Conservation (phyloP, 2,797 vertebrate species). For the Scleropages formosus region DNA sequence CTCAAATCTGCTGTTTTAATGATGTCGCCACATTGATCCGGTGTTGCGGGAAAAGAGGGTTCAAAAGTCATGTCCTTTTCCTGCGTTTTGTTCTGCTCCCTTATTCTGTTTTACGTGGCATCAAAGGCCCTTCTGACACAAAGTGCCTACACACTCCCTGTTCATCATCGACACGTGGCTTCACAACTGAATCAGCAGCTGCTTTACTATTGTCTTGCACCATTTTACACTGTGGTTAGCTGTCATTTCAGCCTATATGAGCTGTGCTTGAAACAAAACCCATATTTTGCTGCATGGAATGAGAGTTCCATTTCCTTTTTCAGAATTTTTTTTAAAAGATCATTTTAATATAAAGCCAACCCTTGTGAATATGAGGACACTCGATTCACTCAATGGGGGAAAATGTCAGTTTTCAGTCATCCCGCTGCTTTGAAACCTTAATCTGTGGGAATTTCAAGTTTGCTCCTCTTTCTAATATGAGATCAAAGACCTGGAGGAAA, state of each 20-base stretch:
- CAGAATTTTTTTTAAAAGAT: constrained; percentile 64
- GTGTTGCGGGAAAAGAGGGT: too few relatives aligned
- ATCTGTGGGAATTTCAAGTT: constrained; percentile 70
- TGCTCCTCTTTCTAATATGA: constrained; percentile 52
- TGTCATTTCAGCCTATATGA: neutral
- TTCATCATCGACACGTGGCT: too few relatives aligned
- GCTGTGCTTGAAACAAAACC: constrained; percentile 25
- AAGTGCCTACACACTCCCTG: too few relatives aligned
- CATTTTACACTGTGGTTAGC: neutral
- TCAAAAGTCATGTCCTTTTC: too few relatives aligned
- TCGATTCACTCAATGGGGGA: constrained; percentile 59
- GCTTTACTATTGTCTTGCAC: too few relatives aligned
- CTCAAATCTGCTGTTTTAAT: too few relatives aligned
- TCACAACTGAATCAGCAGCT: too few relatives aligned
- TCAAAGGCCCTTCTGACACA: too few relatives aligned
- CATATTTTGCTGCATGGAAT: constrained; percentile 64
- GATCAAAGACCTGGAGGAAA: constrained; percentile 65
- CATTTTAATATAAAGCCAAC: constrained; percentile 57
- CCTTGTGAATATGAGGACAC: constrained; percentile 59
- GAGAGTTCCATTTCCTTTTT: constrained; percentile 64
- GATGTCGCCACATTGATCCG: too few relatives aligned
- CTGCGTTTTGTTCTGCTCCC: too few relatives aligned
- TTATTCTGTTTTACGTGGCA: too few relatives aligned
- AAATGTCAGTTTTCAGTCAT: constrained; percentile 52
- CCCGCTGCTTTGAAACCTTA: constrained; percentile 67